These are phyloP conservation scores for Reinhardtius hippoglossoides DNA, from an alignment of 2,113 vertebrate genomes.

Conservation along the genomic window DNA sequence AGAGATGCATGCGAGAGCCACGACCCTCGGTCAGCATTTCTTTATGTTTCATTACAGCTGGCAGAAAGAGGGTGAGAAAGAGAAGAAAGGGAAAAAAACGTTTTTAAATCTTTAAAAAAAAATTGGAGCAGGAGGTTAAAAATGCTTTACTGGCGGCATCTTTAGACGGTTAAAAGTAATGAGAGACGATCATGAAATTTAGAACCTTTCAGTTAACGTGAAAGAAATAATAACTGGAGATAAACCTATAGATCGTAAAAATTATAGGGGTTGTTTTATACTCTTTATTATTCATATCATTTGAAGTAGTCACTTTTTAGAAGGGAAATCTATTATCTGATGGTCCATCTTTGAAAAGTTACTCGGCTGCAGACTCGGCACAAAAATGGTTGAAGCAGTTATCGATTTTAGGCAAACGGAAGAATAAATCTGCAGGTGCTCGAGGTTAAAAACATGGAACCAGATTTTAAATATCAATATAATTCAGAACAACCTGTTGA, in stretches of 20 bases:
- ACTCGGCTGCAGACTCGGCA: too few relatives aligned
- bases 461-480: too few relatives aligned
- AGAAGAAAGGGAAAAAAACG: background rate
- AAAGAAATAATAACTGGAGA: background rate
- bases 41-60: slow-evolving; percentile 7
- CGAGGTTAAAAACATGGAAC: too few relatives aligned
- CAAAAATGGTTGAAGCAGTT: too few relatives aligned
- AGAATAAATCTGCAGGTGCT: too few relatives aligned
- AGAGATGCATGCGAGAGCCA: background rate
- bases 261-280: background rate
- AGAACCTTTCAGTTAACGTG: background rate
- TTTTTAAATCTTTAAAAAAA: background rate
- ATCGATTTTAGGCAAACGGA: too few relatives aligned
- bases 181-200: background rate
- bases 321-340: background rate
- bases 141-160: background rate
- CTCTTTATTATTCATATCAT: too few relatives aligned
- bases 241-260: background rate
- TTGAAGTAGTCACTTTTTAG: slow-evolving; percentile 11
- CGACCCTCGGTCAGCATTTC: background rate
- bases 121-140: background rate
- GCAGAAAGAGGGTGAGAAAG: background rate
- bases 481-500: too few relatives aligned
- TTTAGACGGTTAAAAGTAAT: background rate
- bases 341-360: too few relatives aligned